phyloP scores from a whole-genome alignment of 2,113 vertebrate genomes.

The Pitta sordida region DNA sequence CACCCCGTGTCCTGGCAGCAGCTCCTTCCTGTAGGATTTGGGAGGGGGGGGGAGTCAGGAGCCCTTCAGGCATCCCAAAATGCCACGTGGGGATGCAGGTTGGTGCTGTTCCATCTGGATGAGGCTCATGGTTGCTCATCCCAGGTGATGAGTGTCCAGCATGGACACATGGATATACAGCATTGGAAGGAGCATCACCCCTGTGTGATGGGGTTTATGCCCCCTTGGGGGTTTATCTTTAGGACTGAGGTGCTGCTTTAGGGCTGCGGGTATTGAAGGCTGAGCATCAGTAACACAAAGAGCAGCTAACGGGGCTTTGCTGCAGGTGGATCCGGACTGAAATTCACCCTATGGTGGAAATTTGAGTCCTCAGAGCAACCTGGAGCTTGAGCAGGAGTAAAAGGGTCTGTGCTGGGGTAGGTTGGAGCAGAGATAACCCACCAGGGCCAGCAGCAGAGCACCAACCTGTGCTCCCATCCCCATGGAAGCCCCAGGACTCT shows the following conservation, averaged over 20 bases:
- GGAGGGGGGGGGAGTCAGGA: neutral
- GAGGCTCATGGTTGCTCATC: neutral
- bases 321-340: neutral
- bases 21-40: too few relatives aligned
- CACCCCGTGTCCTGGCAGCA: neutral
- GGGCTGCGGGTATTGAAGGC: accelerated
- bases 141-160: too few relatives aligned
- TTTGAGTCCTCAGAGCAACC: neutral
- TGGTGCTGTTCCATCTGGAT: accelerated
- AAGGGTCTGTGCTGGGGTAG: neutral
- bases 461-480: neutral
- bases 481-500: neutral
- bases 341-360: neutral
- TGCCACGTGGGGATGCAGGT: neutral
- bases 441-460: accelerated
- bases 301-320: neutral
- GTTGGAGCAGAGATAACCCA: neutral
- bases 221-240: too few relatives aligned
- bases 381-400: neutral
- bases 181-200: accelerated
- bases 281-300: neutral
- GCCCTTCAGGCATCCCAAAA: neutral
- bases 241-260: neutral
- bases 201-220: neutral
- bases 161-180: accelerated